Evolutionary conservation across 2,113 vertebrate species (phyloP).

Genomic region (Orcinus orca): DNA sequence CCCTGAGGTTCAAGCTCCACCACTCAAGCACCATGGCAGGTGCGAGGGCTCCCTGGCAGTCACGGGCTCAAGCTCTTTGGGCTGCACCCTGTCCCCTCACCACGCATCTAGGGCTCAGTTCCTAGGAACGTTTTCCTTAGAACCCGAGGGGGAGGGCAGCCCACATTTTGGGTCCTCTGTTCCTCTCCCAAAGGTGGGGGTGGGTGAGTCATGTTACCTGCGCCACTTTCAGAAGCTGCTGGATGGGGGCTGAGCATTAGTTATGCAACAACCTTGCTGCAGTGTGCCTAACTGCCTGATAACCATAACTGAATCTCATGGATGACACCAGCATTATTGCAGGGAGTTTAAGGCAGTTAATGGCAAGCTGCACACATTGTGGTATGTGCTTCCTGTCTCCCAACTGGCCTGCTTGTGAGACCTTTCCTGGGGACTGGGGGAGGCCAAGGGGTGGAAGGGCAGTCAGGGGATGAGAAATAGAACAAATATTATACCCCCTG

Average conservation of each 20-base stretch:
- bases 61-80: neutral
- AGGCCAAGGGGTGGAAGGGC: neutral
- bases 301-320: conserved; percentile 57
- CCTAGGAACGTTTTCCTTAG: neutral
- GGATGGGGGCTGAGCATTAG: neutral
- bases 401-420: neutral
- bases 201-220: neutral
- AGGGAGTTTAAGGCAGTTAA: conserved; percentile 32
- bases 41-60: fast-evolving
- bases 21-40: fast-evolving
- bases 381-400: conserved; percentile 41
- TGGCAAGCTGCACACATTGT: neutral
- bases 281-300: conserved; percentile 61
- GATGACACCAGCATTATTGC: conserved; percentile 27
- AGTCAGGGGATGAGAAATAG: neutral
- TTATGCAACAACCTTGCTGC: conserved; percentile 26
- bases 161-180: fast-evolving
- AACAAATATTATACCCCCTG: fast-evolving
- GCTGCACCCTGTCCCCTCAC: neutral
- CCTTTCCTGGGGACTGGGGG: neutral
- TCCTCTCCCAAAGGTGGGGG: fast-evolving
- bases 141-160: neutral
- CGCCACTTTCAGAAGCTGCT: neutral
- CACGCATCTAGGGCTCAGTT: neutral
- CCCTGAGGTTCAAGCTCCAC: neutral